These are phyloP conservation scores for Amorpha juglandis DNA, from an alignment of 2,888 invertebrate genomes.

Conservation along the genomic window DNA sequence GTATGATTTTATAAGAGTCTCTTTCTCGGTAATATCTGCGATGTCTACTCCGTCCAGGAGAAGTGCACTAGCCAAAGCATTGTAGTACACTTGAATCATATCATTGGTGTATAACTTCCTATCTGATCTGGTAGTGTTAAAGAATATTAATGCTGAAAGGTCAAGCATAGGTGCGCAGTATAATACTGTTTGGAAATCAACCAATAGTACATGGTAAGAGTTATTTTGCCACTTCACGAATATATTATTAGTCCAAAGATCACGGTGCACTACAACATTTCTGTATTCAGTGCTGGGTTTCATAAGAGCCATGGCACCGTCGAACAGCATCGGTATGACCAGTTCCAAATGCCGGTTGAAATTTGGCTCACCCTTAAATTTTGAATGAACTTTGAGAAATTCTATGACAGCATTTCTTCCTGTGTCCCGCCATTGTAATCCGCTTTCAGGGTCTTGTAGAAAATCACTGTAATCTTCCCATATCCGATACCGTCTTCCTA, in stretches of 20 bases:
- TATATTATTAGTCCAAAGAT: constrained; percentile 86
- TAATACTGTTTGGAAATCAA: constrained; percentile 88
- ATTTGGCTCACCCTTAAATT: constrained; percentile 52
- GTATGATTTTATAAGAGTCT: constrained; percentile 51
- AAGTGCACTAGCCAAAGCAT: constrained; percentile 70
- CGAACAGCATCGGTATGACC: constrained; percentile 53
- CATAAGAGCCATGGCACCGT: constrained; percentile 58
- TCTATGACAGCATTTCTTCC: constrained; percentile 69
- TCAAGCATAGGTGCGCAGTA: constrained; percentile 88
- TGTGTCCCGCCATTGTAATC: constrained; percentile 60
- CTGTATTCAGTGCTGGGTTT: constrained; percentile 68
- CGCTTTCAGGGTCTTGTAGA: constrained; percentile 57
- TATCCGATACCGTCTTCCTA: constrained; percentile 63
- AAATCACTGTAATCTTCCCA: constrained; percentile 66
- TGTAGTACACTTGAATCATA: constrained; percentile 83
- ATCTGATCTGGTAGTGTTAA: constrained; percentile 77
- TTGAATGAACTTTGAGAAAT: constrained; percentile 64
- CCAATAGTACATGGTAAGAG: constrained; percentile 78
- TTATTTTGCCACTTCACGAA: constrained; percentile 70
- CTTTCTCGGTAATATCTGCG: constrained; percentile 49
- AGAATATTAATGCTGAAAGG: constrained; percentile 80
- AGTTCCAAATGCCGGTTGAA: constrained; percentile 51
- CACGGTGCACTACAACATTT: constrained; percentile 84
- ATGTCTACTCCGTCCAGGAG: constrained; percentile 53
- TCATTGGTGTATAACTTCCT: constrained; percentile 68